Evolutionary conservation across 2,888 invertebrate genomes (phyloP), one percentile per base, ranked within the genome.

Genomic region (Drosophila cracens): DNA sequence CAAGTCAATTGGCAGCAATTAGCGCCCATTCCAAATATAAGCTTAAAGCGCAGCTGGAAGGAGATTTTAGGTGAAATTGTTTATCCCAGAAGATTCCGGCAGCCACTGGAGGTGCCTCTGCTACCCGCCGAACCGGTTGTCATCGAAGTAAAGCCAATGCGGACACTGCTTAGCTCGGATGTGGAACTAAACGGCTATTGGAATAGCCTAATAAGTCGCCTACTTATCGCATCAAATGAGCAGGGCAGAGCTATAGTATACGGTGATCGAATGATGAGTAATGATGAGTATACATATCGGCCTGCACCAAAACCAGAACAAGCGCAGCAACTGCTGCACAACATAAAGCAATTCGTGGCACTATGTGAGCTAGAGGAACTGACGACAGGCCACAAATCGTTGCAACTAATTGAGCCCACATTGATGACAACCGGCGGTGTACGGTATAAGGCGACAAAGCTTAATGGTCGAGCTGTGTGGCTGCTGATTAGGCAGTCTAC

Each of bases 161-260:
- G 36, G 13, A 64, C 40, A 1, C 54, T 64, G 29, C 16, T 82
- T 0, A 63, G 80, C 49, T 70, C 73, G 29, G 91, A 90, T 67
- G 69, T 89, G 33, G 79, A 66, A 33, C 60, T 90, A 18, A 81
- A 81, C 53, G 72, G 79, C 7, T 79, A 82, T 46, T 91, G 90
- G 89, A 89, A 76, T 51, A 64, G 38, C 10, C 56, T 82, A 3
- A 79, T 90, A 5, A 86, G 66, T 67, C 74, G 74, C 0, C 66
- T 79, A n/a, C 65, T 84, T 27, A 69, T 79, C 6, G 70, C 67
- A 6, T 51, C 61, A 25, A 54, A 60, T 16, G n/a, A 56, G 7
- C 31, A 48, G 18, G 33, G 29, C 0, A 16, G 33, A 7, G 27
- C 43, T 13, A 53, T 69, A 16, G 68, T 78, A 29, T 83, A 83